Evolutionary conservation across 1,140 invertebrate genomes (phyloP), one percentile per base, ranked within the genome.

Genomic region (Bombus superbus): DNA sequence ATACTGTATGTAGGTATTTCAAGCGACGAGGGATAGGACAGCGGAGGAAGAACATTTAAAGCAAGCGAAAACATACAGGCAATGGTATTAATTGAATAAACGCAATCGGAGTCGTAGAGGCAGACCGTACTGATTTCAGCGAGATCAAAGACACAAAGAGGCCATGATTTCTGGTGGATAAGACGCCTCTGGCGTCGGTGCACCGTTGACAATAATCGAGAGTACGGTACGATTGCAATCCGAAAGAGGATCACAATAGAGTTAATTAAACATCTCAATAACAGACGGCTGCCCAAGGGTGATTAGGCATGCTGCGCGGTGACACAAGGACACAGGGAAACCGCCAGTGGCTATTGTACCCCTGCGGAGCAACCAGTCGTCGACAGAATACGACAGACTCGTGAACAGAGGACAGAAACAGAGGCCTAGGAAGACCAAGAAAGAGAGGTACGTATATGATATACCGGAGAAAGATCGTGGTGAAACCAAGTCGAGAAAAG

Each of bases 241-340:
- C 78, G 81, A 94, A 93, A 92, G 90, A 92, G 88, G 79, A 89
- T 87, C 89, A 93, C 93, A 93, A 94, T 92, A 89, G 92, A 95
- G 93, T 95, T 94, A 95, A 95, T 95, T 94, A 94, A 94, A 95
- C 93, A 93, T 94, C 93, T 94, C 93, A 94, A 94, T 94, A 94
- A 92, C 93, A 94, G 93, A 92, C 91, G 93, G 92, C 89, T 88
- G 92, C 91, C 90, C 90, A 90, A 89, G 91, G 93, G 92, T 94
- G 93, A 94, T 94, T 94, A 94, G 94, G 90, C 93, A 93, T 93
- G 92, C 92, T 89, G 88, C 74, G 88, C 76, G 79, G 42, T 91
- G 92, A 91, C 81, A 72, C 91, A 90, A 89, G 91, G 92, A 74
- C 84, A 86, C 84, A 86, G 82, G 86, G 68, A 83, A 82, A 68